Evolutionary conservation across 2,113 vertebrate genomes (phyloP).

Genomic region (Arenaria interpres): DNA sequence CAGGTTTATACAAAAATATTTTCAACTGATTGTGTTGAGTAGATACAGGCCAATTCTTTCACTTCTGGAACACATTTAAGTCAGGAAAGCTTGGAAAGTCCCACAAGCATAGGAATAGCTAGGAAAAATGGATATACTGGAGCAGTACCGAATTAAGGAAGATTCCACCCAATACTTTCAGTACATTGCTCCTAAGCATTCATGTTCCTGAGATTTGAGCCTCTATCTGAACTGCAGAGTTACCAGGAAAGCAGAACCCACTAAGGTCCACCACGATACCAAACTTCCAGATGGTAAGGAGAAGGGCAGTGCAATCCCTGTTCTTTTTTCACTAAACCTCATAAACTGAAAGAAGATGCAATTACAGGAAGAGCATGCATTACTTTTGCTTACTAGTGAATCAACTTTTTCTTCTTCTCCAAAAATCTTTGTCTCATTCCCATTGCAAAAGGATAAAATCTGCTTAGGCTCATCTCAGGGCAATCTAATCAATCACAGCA

Average conservation of each 20-base stretch:
- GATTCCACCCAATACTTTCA: neutral
- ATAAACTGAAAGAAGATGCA: neutral
- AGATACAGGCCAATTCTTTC: neutral
- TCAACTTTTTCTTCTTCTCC: neutral
- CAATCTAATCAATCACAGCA: neutral
- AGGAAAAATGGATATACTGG: neutral
- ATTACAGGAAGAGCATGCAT: neutral
- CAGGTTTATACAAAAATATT: neutral
- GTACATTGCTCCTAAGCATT: neutral
- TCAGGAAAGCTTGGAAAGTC: neutral
- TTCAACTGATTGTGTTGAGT: neutral
- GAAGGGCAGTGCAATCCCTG: neutral
- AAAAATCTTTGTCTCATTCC: neutral
- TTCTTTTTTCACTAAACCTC: neutral
- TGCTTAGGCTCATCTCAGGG: neutral
- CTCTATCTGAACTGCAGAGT: neutral
- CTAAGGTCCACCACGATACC: neutral
- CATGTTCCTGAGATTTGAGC: rapidly evolving
- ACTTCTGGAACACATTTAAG: neutral
- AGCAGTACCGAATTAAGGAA: neutral
- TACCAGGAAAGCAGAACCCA: neutral
- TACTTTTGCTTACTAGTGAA: neutral
- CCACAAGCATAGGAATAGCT: constrained; percentile 1
- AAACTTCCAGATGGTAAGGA: neutral
- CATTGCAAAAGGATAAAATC: neutral